Evolutionary conservation across 1,140 invertebrate genomes (phyloP).

Genomic region (Lordiphosa collinella): DNA sequence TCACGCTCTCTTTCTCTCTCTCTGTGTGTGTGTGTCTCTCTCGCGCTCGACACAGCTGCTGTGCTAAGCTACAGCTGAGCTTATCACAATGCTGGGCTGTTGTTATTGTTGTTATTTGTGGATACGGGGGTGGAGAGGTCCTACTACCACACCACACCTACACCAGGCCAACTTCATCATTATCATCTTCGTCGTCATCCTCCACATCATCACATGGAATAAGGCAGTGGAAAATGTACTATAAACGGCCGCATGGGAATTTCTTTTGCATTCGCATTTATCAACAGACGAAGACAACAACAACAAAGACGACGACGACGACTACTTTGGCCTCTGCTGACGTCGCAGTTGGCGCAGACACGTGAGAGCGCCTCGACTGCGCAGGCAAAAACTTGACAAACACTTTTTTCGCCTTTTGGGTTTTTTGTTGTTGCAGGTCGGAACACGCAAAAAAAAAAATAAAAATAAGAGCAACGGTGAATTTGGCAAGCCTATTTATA

Average conservation of each 20-base stretch:
- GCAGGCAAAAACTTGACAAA: slow-evolving; percentile 30
- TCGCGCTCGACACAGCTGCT: no score
- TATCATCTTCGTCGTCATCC: slow-evolving; percentile 17
- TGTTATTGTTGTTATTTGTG: no score
- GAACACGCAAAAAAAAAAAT: slow-evolving; percentile 23
- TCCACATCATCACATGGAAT: slow-evolving; percentile 21
- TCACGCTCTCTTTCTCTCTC: no score
- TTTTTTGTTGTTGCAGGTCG: slow-evolving; percentile 9
- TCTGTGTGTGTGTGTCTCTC: no score
- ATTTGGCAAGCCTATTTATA: slow-evolving; percentile 21
- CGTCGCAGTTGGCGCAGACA: slow-evolving; percentile 42
- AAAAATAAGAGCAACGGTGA: slow-evolving; percentile 17
- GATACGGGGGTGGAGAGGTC: no score
- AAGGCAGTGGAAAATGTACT: slow-evolving; percentile 37
- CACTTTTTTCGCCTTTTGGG: slow-evolving; percentile 1
- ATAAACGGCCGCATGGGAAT: slow-evolving; percentile 69
- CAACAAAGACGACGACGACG: no score
- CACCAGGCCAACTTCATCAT: not conserved
- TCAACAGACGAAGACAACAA: slow-evolving; percentile 15
- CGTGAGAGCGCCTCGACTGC: slow-evolving; percentile 49
- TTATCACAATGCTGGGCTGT: no score
- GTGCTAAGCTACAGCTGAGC: no score
- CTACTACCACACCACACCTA: no score
- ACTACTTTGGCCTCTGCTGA: slow-evolving; percentile 11
- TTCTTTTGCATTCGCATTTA: slow-evolving; percentile 53